These are phyloP conservation scores for Microctenopoma stevenorrisi DNA, from an alignment of 2,797 vertebrate genomes.

Conservation along the genomic window DNA sequence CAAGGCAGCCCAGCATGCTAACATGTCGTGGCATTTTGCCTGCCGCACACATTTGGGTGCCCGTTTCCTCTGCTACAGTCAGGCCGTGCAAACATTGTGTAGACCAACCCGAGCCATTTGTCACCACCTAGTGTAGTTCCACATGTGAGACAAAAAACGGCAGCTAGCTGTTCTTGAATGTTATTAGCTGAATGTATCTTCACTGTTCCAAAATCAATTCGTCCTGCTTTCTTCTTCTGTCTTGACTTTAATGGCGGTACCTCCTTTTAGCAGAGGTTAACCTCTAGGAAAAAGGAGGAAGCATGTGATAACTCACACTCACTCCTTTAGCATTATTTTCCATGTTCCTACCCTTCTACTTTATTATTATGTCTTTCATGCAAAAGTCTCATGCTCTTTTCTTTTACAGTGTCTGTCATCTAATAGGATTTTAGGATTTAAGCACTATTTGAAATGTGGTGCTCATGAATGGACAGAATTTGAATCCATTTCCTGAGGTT, in stretches of 20 bases:
- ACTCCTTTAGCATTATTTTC: conserved; percentile 1
- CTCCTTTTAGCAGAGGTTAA: conserved; percentile 3
- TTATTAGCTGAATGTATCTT: conserved; percentile 55
- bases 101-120: neutral
- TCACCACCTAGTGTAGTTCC: neutral
- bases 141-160: neutral
- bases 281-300: neutral
- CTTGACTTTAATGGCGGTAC: conserved; percentile 6
- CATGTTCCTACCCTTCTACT: neutral
- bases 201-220: conserved; percentile 36
- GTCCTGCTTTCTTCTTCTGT: conserved; percentile 3
- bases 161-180: neutral
- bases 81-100: conserved; percentile 13
- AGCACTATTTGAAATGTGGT: conserved; percentile 30
- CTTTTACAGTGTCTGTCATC: conserved; percentile 5
- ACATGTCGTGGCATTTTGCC: conserved; percentile 67
- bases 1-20: conserved; percentile 59
- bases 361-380: conserved; percentile 26
- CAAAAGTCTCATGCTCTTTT: conserved; percentile 12
- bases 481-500: conserved; percentile 57
- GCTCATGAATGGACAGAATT: conserved; percentile 29
- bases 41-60: conserved; percentile 48
- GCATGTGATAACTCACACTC: neutral
- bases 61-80: conserved; percentile 34
- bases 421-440: conserved; percentile 34